Percentiles rank a stretch among this genome's conserved stretches.
Conservation (phyloP, 2,113 vertebrate species). For the Chaetops frenatus region DNA sequence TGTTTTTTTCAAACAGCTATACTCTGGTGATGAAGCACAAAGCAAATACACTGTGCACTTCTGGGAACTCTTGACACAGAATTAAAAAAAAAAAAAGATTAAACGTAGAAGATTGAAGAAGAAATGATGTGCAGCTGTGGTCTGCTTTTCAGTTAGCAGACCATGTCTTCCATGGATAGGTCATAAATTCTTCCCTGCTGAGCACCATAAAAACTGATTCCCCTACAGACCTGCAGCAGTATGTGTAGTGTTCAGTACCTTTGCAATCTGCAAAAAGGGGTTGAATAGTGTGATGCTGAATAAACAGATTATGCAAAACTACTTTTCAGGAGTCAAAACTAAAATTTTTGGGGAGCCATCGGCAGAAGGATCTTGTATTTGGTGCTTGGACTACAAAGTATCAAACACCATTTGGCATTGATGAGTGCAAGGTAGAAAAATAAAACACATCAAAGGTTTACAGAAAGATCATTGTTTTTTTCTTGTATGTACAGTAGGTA, state of each 20-base stretch:
- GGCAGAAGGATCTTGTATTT: background rate
- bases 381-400: background rate
- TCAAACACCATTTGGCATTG: background rate
- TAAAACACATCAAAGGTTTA: background rate
- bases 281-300: background rate
- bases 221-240: background rate
- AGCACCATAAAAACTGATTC: background rate
- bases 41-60: background rate
- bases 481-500: background rate
- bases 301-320: background rate
- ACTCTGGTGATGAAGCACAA: background rate
- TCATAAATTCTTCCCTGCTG: constrained; percentile 36
- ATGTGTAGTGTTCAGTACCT: background rate
- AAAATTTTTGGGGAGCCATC: background rate
- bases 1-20: background rate
- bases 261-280: background rate
- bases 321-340: background rate
- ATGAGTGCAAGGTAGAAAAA: background rate
- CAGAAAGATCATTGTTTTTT: background rate
- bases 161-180: background rate
- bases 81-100: background rate
- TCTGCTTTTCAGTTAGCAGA: constrained; percentile 52
- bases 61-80: background rate
- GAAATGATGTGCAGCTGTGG: constrained; percentile 31
- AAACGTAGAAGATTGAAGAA: background rate